Base-by-base conservation (phyloP, 2,888 invertebrate species). In the Drosophila leonis region DNA sequence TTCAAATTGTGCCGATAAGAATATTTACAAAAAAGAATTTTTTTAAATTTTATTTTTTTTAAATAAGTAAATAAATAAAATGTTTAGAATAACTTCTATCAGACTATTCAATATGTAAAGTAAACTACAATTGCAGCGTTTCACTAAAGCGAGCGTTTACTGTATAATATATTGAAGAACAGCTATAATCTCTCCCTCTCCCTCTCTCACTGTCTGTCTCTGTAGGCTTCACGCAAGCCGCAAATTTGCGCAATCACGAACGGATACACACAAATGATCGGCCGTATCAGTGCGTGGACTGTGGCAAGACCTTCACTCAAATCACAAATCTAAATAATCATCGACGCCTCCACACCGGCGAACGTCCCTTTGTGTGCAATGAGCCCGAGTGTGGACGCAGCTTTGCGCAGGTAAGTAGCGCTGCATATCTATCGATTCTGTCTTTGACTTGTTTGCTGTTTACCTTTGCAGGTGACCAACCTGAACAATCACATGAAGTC, bases 401-500 rank as follows among this genome's bases (percentile, higher is more conserved):
- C 37, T 93, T 93, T 88, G 93, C 93, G 20, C 93, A 93, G 90
- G 93, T 92, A 65, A 77, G 76, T 70, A 6, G 12, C 2, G 9
- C 33, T 0, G 2, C 9, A 0, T 9, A n/a, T 3, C 4, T 1
- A 33, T 12, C 5, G 9, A 4, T 9, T 6, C 15, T 1, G 13
- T 24, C 24, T n/a, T 12, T 12, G 7, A 31, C 42, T 1, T 42
- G 2, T 10, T 20, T 6, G 18, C 2, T 5, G 18, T 27, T 18
- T 35, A 2, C 24, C 18, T 33, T n/a, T 18, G 10, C 51, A 93
- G 93, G 93, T 93, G 56, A 93, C 93, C 78, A 93, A 93, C 83
- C 81, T 93, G 13, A 93, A 93, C 77, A 93, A 93, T 79, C 93
- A 93, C 79, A 93, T 93, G 93, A 93, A 93, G 80, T 93, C 93